Evolutionary conservation across 2,797 vertebrate species (phyloP).

Genomic region (Spea hammondii): DNA sequence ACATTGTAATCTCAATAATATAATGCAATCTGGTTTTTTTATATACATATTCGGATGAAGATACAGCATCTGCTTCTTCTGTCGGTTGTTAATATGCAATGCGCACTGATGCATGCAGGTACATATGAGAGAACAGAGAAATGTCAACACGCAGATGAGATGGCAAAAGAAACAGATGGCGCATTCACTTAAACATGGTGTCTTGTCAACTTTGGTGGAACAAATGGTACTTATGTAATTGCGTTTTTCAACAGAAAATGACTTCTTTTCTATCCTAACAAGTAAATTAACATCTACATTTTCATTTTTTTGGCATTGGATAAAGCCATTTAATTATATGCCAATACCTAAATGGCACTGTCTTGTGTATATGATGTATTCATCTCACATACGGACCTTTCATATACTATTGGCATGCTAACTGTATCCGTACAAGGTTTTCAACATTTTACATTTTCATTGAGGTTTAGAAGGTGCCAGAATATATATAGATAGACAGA

Average conservation of each 20-base stretch:
- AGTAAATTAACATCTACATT: slow-evolving; percentile 24
- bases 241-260: slow-evolving; percentile 42
- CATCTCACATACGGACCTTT: neutral
- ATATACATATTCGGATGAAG: slow-evolving; percentile 40
- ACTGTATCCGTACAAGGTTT: neutral
- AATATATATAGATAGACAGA: no score
- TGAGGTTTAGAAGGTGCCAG: neutral
- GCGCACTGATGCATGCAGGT: slow-evolving; percentile 34
- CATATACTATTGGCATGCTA: neutral
- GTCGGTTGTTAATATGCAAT: slow-evolving; percentile 47
- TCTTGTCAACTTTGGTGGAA: slow-evolving; percentile 54
- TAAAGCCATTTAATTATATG: slow-evolving; percentile 36
- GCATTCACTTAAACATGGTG: slow-evolving; percentile 51
- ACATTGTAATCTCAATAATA: slow-evolving; percentile 37
- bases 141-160: slow-evolving; percentile 28
- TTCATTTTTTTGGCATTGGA: slow-evolving; percentile 22
- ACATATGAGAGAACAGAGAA: slow-evolving; percentile 40
- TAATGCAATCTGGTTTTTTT: slow-evolving; percentile 44
- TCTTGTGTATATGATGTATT: slow-evolving; percentile 8
- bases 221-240: slow-evolving; percentile 55
- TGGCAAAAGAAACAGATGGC: slow-evolving; percentile 51
- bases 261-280: slow-evolving; percentile 32
- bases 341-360: slow-evolving; percentile 4
- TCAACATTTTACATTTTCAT: neutral
- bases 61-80: slow-evolving; percentile 49